phyloP scores from a whole-genome alignment of 2,113 vertebrate species.

The Coreoperca whiteheadi region DNA sequence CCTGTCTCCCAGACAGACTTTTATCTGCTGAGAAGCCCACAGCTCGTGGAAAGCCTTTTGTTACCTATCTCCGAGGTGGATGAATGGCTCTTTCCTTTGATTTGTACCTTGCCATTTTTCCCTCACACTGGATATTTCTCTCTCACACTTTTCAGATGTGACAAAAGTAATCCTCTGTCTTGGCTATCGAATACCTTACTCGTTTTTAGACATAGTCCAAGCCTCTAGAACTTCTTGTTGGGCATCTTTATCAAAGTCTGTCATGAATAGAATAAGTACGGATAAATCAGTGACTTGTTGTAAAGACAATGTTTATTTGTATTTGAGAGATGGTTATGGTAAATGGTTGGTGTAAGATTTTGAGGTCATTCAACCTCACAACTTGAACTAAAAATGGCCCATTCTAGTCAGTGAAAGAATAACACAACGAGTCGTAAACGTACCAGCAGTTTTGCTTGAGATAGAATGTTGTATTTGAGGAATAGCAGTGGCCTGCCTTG shows the following conservation, averaged over 20 bases:
- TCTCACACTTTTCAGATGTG: conserved; percentile 72
- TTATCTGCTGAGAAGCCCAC: conserved; percentile 84
- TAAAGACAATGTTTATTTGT: neutral
- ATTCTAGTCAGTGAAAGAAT: neutral
- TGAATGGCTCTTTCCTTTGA: conserved; percentile 81
- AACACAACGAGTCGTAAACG: conserved; percentile 20
- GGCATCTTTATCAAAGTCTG: conserved; percentile 15
- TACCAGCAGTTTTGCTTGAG: neutral
- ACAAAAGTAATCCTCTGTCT: conserved; percentile 66
- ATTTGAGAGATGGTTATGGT: neutral
- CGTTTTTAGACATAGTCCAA: conserved; percentile 20
- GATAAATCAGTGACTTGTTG: neutral
- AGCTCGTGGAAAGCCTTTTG: conserved; percentile 81
- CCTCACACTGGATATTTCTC: conserved; percentile 75
- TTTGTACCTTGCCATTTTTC: conserved; percentile 79
- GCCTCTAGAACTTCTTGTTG: conserved; percentile 9
- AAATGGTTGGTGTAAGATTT: neutral
- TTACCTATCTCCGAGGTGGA: conserved; percentile 79
- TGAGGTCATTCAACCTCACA: neutral
- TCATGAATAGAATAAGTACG: neutral
- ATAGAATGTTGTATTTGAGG: conserved; percentile 19
- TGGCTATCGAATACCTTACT: conserved; percentile 41
- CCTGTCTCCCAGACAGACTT: conserved; percentile 81
- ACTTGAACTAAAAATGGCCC: neutral
- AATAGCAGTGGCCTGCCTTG: conserved; percentile 25